Evolutionary conservation across 2,113 vertebrate genomes (phyloP).

Genomic region (Gobiocypris rarus): DNA sequence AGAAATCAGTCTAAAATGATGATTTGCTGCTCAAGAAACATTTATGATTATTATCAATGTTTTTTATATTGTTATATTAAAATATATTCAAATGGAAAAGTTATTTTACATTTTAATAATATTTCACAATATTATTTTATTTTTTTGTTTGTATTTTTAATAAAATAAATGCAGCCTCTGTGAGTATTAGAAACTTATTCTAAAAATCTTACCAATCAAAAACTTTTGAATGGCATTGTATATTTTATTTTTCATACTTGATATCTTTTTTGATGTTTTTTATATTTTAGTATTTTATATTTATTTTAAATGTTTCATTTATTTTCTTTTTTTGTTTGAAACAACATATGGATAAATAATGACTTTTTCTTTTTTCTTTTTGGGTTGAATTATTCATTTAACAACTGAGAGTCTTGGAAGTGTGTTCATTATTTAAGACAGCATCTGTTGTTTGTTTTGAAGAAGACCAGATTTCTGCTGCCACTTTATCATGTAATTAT

Average conservation of each 20-base stretch:
- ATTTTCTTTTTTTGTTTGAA: background rate
- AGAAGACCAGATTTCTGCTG: constrained; percentile 10
- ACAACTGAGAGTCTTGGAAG: background rate
- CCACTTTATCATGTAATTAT: constrained; percentile 44
- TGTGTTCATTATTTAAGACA: background rate
- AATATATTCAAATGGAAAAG: too few relatives aligned
- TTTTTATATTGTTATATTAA: too few relatives aligned
- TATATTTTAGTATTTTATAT: background rate
- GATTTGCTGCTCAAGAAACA: too few relatives aligned
- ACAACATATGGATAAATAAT: background rate
- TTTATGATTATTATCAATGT: too few relatives aligned
- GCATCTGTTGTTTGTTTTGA: constrained; percentile 32
- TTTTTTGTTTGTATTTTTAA: too few relatives aligned
- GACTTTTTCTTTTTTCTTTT: background rate
- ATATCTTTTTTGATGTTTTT: background rate
- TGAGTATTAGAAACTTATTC: too few relatives aligned
- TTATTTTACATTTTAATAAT: too few relatives aligned
- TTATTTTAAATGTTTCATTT: background rate
- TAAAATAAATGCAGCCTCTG: too few relatives aligned
- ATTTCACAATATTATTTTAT: too few relatives aligned
- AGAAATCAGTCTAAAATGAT: too few relatives aligned
- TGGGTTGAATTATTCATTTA: background rate
- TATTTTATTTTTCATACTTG: background rate
- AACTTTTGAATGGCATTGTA: too few relatives aligned
- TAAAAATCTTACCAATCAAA: too few relatives aligned